These are phyloP conservation scores for Enteromius trimaculatus DNA, from an alignment of 2,797 vertebrate species.

Conservation along the genomic window DNA sequence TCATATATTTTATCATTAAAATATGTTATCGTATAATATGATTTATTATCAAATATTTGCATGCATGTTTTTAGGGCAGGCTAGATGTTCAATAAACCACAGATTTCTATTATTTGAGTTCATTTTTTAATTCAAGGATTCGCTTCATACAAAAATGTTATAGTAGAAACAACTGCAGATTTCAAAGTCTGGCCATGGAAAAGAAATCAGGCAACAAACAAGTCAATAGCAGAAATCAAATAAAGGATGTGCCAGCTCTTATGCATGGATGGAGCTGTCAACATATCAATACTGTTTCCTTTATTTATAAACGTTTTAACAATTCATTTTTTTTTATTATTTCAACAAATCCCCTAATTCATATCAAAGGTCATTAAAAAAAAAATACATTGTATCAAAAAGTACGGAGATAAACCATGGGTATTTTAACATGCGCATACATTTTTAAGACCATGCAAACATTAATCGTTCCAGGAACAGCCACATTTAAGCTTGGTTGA, in stretches of 20 bases:
- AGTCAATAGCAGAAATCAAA: conserved; percentile 82
- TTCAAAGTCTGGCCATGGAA: conserved; percentile 91
- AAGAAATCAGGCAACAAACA: conserved; percentile 89
- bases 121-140: conserved; percentile 96
- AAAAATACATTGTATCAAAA: conserved; percentile 96
- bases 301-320: conserved; percentile 83
- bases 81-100: not conserved
- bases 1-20: not conserved
- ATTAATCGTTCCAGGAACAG: conserved; percentile 81
- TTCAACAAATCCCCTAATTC: conserved; percentile 86
- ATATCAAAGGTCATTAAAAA: conserved; percentile 96
- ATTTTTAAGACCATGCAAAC: conserved; percentile 91
- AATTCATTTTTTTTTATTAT: conserved; percentile 62
- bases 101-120: conserved; percentile 52
- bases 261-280: conserved; percentile 77
- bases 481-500: conserved; percentile 82
- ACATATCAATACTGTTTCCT: conserved; percentile 77
- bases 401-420: conserved; percentile 84
- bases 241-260: conserved; percentile 75
- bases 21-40: not conserved
- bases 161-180: conserved; percentile 96
- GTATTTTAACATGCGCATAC: conserved; percentile 85
- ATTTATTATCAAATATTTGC: not conserved
- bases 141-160: conserved; percentile 96
- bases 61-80: not conserved